Evolutionary conservation across 2,888 invertebrate genomes (phyloP).

Genomic region (Cheilosia scutellata): DNA sequence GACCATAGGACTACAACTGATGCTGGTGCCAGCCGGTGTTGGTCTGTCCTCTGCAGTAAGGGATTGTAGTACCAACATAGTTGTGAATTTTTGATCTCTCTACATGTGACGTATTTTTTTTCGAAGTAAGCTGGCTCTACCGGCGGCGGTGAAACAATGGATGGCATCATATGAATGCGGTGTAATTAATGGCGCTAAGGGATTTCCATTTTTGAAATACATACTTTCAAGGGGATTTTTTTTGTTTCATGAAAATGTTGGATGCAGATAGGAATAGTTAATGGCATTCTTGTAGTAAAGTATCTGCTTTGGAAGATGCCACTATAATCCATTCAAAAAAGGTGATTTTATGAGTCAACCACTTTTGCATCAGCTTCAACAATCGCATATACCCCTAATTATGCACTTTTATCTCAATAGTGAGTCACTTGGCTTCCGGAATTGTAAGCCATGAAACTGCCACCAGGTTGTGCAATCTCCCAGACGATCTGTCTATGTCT

Average conservation of each 20-base stretch:
- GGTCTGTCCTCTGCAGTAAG: conserved; percentile 3
- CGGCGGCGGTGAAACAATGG: conserved; percentile 24
- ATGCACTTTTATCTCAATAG: not conserved
- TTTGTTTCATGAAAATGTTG: no score
- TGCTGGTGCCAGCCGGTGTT: conserved; percentile 19
- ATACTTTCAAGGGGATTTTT: not conserved
- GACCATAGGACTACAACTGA: not conserved
- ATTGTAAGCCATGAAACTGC: not conserved
- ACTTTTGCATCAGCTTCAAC: no score
- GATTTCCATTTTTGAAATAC: conserved; percentile 3
- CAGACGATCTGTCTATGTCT: conserved; percentile 31
- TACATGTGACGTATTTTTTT: conserved; percentile 13
- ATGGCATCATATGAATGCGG: conserved; percentile 44
- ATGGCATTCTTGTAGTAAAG: no score
- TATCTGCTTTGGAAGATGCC: no score
- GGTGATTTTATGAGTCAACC: no score
- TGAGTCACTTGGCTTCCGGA: conserved; percentile 42
- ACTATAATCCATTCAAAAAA: no score
- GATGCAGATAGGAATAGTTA: no score
- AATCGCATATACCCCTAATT: no score
- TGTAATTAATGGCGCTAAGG: conserved; percentile 57
- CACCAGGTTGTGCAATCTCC: conserved; percentile 14
- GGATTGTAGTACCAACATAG: conserved; percentile 16
- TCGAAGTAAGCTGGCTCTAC: conserved; percentile 21
- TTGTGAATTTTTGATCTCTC: conserved; percentile 62